Evolutionary conservation across 2,113 vertebrate genomes (phyloP).

Genomic region (Lynx canadensis): DNA sequence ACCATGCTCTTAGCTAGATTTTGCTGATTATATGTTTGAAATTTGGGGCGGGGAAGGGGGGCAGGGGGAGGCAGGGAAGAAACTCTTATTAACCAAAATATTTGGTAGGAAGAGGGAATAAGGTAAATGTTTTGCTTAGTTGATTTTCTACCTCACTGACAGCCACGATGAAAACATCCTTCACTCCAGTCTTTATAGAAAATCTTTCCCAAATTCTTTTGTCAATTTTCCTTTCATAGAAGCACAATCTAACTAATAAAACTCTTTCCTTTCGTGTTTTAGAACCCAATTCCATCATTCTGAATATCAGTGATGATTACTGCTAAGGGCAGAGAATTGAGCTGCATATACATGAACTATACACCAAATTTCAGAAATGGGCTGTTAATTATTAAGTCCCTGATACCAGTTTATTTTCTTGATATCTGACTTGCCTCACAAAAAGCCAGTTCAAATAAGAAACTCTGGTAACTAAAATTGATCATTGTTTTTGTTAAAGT

Average conservation of each 20-base stretch:
- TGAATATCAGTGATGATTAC: constrained; percentile 47
- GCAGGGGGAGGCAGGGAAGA: accelerated
- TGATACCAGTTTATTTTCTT: constrained; percentile 58
- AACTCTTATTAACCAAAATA: constrained; percentile 17
- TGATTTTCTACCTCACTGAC: constrained; percentile 39
- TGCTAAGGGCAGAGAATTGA: constrained; percentile 30
- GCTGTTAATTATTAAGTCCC: constrained; percentile 34
- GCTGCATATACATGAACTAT: neutral
- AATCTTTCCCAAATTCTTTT: constrained; percentile 50
- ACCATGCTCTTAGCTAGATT: constrained; percentile 36
- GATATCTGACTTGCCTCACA: constrained; percentile 53
- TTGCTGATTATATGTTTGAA: constrained; percentile 20
- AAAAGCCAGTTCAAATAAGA: constrained; percentile 20
- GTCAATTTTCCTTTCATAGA: constrained; percentile 41
- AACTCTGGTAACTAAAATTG: neutral
- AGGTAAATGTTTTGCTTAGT: constrained; percentile 43
- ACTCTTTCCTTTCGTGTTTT: constrained; percentile 46
- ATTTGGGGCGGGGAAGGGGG: too few species aligned
- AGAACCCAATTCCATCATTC: constrained; percentile 44
- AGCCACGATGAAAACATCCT: constrained; percentile 51
- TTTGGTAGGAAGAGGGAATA: constrained; percentile 26
- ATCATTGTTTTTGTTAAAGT: constrained; percentile 46
- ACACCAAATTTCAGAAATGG: constrained; percentile 25
- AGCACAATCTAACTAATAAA: constrained; percentile 2
- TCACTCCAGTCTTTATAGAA: constrained; percentile 31